Evolutionary conservation across 35 echinoderm and acorn worm species (phyloP).

Genomic region (Ophiothrix spiculata): DNA sequence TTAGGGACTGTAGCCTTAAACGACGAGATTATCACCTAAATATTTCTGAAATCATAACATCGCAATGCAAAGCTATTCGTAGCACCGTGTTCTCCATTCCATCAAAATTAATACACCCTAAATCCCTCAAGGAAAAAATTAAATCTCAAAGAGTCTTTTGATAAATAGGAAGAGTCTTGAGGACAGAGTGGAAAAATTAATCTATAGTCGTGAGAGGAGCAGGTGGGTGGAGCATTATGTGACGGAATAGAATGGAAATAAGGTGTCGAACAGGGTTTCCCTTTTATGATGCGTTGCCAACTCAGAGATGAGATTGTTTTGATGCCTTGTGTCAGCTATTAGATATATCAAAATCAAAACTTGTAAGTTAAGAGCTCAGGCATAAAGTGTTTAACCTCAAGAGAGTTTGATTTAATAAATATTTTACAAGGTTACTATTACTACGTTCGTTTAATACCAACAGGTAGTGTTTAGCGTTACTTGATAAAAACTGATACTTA

Average conservation of each 20-base stretch:
- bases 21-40: background rate
- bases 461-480: too few relatives aligned
- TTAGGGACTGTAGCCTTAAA: background rate
- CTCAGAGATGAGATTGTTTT: background rate
- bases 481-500: too few relatives aligned
- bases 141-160: slow-evolving; percentile 7
- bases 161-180: slow-evolving; percentile 7
- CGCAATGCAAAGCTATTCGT: background rate
- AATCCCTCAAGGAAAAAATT: background rate
- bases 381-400: too few relatives aligned
- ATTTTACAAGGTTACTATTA: too few relatives aligned
- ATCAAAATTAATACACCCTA: slow-evolving; percentile 10
- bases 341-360: background rate
- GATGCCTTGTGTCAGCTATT: background rate
- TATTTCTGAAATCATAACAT: background rate
- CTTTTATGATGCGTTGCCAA: background rate
- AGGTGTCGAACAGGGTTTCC: background rate
- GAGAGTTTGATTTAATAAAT: too few relatives aligned
- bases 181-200: background rate
- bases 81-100: background rate
- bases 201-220: background rate
- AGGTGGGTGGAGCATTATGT: background rate
- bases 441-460: too few relatives aligned
- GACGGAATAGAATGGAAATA: background rate
- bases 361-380: too few relatives aligned